Evolutionary conservation across 2,888 invertebrate species (phyloP), one percentile per base, ranked within the genome.

Genomic region (Troides aeacus): DNA sequence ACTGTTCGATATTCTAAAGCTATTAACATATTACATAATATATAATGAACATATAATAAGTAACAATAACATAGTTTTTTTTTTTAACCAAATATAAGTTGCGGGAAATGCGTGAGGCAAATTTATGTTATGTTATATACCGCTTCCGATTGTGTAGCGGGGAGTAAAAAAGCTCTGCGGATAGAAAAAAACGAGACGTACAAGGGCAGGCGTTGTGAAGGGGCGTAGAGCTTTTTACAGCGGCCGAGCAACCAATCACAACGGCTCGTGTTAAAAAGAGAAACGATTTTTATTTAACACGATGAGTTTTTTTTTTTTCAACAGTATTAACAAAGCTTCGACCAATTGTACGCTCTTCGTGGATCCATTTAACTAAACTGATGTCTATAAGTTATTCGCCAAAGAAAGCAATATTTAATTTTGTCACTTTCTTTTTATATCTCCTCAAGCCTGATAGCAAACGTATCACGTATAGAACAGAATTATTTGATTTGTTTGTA

Each of bases 141-240:
- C n/a, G 53, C 4, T 18, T n/a, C 18, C 24, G 8, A n/a, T 62
- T 46, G 65, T 67, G 72, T 73, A 73, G 71, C 71, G 70, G 62
- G 72, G 59, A 62, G 77, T 79, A 84, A 85, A 81, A 74, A 73
- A 71, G 69, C 68, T 15, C 42, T 58, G 21, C 18, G 8, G 46
- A 24, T 66, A 63, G 69, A 78, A 84, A 85, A 69, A 12, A 58
- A 23, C 6, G n/a, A n/a, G 12, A 61, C 57, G 60, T 59, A 62
- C 71, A 75, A 78, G 79, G 80, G 80, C 81, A 83, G 84, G 75
- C 77, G 74, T 73, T 74, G 72, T 64, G 76, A 78, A 85, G 87
- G 89, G 89, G 91, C 88, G 88, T 82, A 69, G 75, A 81, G 81
- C 86, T 90, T 92, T 90, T 91, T 91, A 81, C 79, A 75, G 76